These are phyloP conservation scores for Tipula confusa DNA, from an alignment of 2,888 invertebrate genomes.

Conservation along the genomic window DNA sequence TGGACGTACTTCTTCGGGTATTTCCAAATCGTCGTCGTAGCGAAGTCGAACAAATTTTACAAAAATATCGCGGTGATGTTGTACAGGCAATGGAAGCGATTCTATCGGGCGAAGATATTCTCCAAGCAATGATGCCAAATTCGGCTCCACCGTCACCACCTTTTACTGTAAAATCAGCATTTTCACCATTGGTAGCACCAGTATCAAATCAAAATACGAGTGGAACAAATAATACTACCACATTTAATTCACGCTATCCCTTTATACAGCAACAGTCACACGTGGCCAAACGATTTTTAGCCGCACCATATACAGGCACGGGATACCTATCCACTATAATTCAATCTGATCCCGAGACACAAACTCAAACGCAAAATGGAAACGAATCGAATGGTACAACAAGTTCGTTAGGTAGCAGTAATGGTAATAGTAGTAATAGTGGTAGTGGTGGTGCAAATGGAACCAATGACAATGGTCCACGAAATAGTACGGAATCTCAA, in stretches of 20 bases:
- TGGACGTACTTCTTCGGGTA: slow-evolving; percentile 81
- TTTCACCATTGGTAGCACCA: slow-evolving; percentile 66
- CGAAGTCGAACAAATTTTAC: slow-evolving; percentile 80
- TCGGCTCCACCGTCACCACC: slow-evolving; percentile 44
- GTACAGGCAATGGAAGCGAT: slow-evolving; percentile 91
- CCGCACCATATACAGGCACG: slow-evolving; percentile 78
- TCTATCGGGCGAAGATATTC: slow-evolving; percentile 59
- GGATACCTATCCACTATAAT: slow-evolving; percentile 79
- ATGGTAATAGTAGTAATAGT: slow-evolving; percentile 30
- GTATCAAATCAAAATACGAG: slow-evolving; percentile 42
- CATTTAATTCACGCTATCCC: slow-evolving; percentile 42
- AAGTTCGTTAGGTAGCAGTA: slow-evolving; percentile 30
- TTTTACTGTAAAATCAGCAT: slow-evolving; percentile 60
- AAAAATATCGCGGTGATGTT: slow-evolving; percentile 82
- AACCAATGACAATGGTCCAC: slow-evolving; percentile 38
- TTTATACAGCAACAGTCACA: slow-evolving; percentile 52
- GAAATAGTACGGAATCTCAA: slow-evolving; percentile 49
- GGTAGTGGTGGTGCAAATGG: slow-evolving; percentile 25
- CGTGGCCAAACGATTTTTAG: slow-evolving; percentile 70
- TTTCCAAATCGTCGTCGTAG: slow-evolving; percentile 82
- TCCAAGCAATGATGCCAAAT: slow-evolving; percentile 39
- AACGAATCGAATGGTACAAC: slow-evolving; percentile 48
- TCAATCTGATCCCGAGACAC: slow-evolving; percentile 44
- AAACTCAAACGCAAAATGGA: slow-evolving; percentile 39
- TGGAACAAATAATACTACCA: slow-evolving; percentile 38